Evolutionary conservation across 2,888 invertebrate species (phyloP), one percentile per base, ranked within the genome.

Genomic region (Opisthograptis luteolata): DNA sequence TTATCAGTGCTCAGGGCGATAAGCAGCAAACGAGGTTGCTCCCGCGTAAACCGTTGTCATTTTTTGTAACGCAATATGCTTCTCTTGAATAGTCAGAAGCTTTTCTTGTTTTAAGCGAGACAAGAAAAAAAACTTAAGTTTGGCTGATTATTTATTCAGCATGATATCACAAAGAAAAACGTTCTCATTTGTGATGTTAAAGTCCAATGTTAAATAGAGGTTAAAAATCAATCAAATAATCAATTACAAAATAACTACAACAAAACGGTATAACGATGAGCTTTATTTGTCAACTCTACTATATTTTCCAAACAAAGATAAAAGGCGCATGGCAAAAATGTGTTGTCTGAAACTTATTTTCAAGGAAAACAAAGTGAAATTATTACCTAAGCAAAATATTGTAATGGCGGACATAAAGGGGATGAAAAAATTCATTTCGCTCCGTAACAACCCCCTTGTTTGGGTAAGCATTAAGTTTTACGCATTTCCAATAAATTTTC

Each of bases 11-110:
- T 60, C 49, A 55, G 62, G 66, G 70, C 69, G 82, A 82, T 83
- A 83, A 81, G 79, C 73, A 64, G 72, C 69, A 79, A 82, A 81
- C 77, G 80, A 80, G 78, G 55, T 61, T 68, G 73, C 77, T 70
- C 69, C 68, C 70, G 68, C 71, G 76, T 68, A 79, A 78, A 76
- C 77, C 76, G 76, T 76, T 73, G 77, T 81, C 76, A 81, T 80
- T 81, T 82, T 82, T 83, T 82, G 83, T 74, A 81, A 75, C 79
- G 78, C 76, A 80, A 82, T 80, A 81, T 79, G 79, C 75, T 68
- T 66, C 62, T 76, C 76, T 76, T 79, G 81, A 80, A 80, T 79
- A 72, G 70, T 68, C 66, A 67, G 64, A 63, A 67, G 72, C 66
- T 63, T 63, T 70, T 66, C 67, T 75, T 76, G 74, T 77, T 67